These are phyloP conservation scores for Anas flavirostris DNA, from an alignment of 2,797 vertebrate species.

Conservation along the genomic window DNA sequence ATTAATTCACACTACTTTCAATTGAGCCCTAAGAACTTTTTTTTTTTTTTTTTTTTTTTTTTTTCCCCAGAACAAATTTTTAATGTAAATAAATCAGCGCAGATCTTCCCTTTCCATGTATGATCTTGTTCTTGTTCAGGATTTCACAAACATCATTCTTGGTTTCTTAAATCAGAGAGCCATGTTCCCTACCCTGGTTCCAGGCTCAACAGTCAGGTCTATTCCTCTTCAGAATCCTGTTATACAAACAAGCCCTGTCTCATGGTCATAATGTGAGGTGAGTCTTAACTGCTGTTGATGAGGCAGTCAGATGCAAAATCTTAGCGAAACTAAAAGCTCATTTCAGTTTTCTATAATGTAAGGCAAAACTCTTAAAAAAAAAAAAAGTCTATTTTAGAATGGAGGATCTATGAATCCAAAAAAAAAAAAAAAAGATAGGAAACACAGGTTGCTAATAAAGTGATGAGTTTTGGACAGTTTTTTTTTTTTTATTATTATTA, in stretches of 20 bases:
- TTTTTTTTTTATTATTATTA: background rate
- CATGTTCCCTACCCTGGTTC: background rate
- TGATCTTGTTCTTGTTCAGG: background rate
- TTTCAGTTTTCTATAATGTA: background rate
- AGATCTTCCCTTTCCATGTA: background rate
- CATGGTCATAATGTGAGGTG: background rate
- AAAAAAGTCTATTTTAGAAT: background rate
- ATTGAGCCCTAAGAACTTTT: background rate
- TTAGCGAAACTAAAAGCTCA: background rate
- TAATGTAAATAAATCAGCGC: background rate
- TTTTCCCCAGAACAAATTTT: background rate
- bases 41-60: background rate
- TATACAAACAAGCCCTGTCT: background rate
- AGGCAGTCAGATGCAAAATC: background rate
- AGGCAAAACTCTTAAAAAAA: background rate
- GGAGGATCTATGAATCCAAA: background rate
- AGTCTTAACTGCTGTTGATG: background rate
- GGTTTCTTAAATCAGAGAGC: background rate
- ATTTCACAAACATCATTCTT: background rate
- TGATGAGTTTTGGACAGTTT: background rate
- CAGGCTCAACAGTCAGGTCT: background rate
- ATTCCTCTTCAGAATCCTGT: background rate
- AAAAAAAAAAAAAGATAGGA: background rate
- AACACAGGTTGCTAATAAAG: background rate
- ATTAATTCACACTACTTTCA: too few relatives aligned